Evolutionary conservation across 2,888 invertebrate genomes (phyloP).

Genomic region (Pardosa pseudoannulata): DNA sequence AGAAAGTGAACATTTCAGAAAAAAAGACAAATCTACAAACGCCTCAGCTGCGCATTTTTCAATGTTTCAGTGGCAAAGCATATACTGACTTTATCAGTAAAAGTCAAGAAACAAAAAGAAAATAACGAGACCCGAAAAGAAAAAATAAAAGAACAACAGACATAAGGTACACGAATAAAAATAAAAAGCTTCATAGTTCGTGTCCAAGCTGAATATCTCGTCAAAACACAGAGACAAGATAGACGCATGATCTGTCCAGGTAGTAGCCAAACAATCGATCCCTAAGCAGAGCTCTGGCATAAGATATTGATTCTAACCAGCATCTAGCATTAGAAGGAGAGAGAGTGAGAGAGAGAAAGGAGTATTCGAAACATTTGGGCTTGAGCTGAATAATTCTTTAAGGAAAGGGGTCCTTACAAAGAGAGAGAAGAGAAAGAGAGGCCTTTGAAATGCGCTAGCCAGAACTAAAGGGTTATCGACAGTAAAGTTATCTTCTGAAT

Average conservation of each 20-base stretch:
- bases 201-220: slow-evolving; percentile 46
- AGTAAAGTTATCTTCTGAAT: slow-evolving; percentile 42
- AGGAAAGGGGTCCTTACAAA: slow-evolving; percentile 41
- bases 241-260: slow-evolving; percentile 65
- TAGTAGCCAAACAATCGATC: slow-evolving; percentile 67
- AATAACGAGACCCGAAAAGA: neutral
- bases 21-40: too few relatives aligned
- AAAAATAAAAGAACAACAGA: neutral
- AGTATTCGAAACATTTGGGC: slow-evolving; percentile 9
- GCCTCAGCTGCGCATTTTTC: neutral
- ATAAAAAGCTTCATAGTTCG: slow-evolving; percentile 9
- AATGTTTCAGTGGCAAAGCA: neutral
- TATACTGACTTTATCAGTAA: neutral
- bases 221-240: slow-evolving; percentile 68
- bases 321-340: slow-evolving; percentile 1
- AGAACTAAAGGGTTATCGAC: slow-evolving; percentile 60
- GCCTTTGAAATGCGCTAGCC: slow-evolving; percentile 59
- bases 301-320: slow-evolving; percentile 58
- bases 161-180: neutral
- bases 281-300: slow-evolving; percentile 17
- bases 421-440: too few relatives aligned
- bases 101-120: slow-evolving; percentile 3
- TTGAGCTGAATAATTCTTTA: slow-evolving; percentile 34
- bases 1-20: too few relatives aligned
- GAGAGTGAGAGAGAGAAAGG: slow-evolving; percentile 17